phyloP scores from a whole-genome alignment of 2,113 vertebrate genomes.

The Narcine bancroftii region DNA sequence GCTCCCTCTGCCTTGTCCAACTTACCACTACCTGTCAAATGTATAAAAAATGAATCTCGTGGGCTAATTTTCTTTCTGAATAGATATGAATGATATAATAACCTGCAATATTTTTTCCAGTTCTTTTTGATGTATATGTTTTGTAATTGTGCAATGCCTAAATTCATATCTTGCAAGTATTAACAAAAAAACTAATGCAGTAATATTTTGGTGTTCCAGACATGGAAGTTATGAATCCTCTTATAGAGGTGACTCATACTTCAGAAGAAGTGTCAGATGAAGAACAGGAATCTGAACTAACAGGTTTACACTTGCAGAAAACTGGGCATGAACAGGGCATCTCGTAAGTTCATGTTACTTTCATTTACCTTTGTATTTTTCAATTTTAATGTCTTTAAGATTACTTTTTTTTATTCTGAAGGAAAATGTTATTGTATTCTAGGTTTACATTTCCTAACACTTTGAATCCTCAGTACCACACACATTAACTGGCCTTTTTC shows the following conservation, averaged over 20 bases:
- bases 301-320: conserved; percentile 55
- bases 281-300: conserved; percentile 51
- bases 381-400: background rate
- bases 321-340: conserved; percentile 51
- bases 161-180: background rate
- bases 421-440: background rate
- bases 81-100: background rate
- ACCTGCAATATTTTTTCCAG: background rate
- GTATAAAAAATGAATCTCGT: too few relatives aligned
- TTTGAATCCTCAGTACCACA: background rate
- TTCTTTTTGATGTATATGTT: background rate
- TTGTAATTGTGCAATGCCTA: background rate
- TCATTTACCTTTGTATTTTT: background rate
- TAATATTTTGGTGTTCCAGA: conserved; percentile 47
- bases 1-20: too few relatives aligned
- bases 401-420: background rate
- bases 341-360: conserved; percentile 50
- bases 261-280: conserved; percentile 57
- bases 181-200: background rate
- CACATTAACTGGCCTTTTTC: background rate
- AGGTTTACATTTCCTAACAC: background rate
- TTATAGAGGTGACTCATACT: conserved; percentile 57
- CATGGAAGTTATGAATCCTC: conserved; percentile 67
- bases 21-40: too few relatives aligned
- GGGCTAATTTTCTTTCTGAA: background rate